Evolutionary conservation across 2,113 vertebrate genomes (phyloP), one percentile per base, ranked within the genome.

Genomic region (Ophthalmolycus amberensis): DNA sequence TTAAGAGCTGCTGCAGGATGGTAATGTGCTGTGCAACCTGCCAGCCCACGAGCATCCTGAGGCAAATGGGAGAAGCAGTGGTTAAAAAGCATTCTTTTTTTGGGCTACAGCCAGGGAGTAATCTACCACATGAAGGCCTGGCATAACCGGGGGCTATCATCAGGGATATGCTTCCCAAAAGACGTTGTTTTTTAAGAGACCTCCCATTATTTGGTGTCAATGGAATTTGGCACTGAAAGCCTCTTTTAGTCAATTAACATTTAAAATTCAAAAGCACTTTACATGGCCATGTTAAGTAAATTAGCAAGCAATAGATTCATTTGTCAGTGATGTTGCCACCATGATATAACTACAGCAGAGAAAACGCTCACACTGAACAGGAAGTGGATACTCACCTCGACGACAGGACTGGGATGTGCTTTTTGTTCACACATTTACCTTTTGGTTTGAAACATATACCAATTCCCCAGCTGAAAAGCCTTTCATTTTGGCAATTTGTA

Each of bases 31-130:
- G 89, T 82, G 89, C 91, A 93, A 91, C 91, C 95, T 95, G 94
- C 93, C 94, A 94, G 91, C 85, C 93, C 85, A 88, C 71, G 89
- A 91, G 93, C 91, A 90, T 95, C 94, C 92, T 32, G 82, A 94
- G 93, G 94, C 94, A 93, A 95, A 92, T 90, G 92, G 93, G 93
- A 92, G 90, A 94, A 94, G 88, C 94, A 93, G 93, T 94, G 94
- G 90, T 95, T 95, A 95, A 95, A 95, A 95, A 93, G 94, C 94
- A 94, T 84, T 84, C 81, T 91, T 94, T 93, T 91, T 91, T 87
- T 95, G 95, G 94, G 87, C 75, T 58, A 0, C 27, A 75, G 93
- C 95, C 94, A 95, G 93, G 73, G 87, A 89, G 86, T 89, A 93
- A 94, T 95, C 91, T 93, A 93, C 87, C 92, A 91, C 92, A 90